Base-by-base conservation (phyloP, 2,888 invertebrate genomes). In the Cacoxenus indagator region DNA sequence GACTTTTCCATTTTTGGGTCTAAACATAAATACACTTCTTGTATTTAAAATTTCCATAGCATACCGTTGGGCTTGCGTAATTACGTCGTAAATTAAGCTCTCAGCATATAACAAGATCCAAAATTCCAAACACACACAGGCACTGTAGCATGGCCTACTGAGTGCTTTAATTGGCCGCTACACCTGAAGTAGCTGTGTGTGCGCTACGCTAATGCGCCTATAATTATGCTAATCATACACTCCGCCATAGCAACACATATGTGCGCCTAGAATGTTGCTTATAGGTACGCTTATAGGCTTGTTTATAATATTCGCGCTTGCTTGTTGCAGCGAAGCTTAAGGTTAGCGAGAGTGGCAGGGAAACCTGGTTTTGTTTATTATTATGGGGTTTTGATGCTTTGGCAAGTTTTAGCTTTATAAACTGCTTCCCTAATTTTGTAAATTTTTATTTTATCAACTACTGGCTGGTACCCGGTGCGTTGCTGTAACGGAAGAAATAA, bases 221-320 rank as follows among this genome's bases (percentile, higher is more conserved):
- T 82, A 81, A 81, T 81, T 82, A 81, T 82, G 81, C 80, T 81
- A 81, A 82, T 81, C 81, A 82, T 80, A 77, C 77, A 73, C 72
- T 75, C 73, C 68, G 71, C 66, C 67, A 61, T 43, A 27, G 29
- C 6, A 48, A 61, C 29, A 31, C 37, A 27, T 19, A 22, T n/a
- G n/a, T n/a, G n/a, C n/a, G n/a, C n/a, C n/a, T n/a, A n/a, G 37
- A 8, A 11, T 14, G 37, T 11, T 59, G 64, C 64, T 14, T 27
- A 26, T 64, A 61, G n/a, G 3, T 1, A 48, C 11, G 8, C 37
- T 37, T 37, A 37, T 37, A 0, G 37, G 37, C 2, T 11, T 14
- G 8, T 37, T 37, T 11, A 37, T 37, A 14, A 8, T 1, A 4
- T 14, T 37, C 37, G 14, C 14, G 37, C n/a, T n/a, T n/a, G n/a